These are phyloP conservation scores for Neoaliturus tenellus DNA, from an alignment of 2,888 invertebrate species.

Conservation along the genomic window DNA sequence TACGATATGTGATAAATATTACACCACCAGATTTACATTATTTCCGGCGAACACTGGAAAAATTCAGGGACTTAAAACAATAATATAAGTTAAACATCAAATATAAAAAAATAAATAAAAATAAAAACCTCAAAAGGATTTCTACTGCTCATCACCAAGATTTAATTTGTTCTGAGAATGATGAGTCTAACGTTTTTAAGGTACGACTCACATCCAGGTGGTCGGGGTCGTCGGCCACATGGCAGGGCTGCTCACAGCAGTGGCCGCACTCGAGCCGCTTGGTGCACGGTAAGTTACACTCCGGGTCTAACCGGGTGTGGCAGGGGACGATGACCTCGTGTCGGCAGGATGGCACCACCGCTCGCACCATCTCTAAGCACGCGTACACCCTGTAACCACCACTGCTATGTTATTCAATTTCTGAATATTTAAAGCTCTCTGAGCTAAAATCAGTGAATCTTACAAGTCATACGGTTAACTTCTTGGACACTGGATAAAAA, in stretches of 20 bases:
- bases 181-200: too few relatives aligned
- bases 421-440: too few relatives aligned
- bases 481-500: too few relatives aligned
- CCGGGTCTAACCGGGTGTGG: background rate
- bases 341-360: conserved; percentile 10
- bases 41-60: too few relatives aligned
- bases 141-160: too few relatives aligned
- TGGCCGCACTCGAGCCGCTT: conserved; percentile 77
- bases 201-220: conserved; percentile 30
- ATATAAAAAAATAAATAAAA: background rate
- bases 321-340: conserved; percentile 16
- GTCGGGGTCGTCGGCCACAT: conserved; percentile 73
- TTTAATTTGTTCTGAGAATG: too few relatives aligned
- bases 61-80: too few relatives aligned
- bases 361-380: background rate
- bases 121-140: too few relatives aligned
- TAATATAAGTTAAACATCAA: background rate
- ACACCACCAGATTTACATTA: too few relatives aligned
- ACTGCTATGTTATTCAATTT: conserved; percentile 11
- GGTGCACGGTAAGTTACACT: conserved; percentile 56
- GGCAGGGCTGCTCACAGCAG: conserved; percentile 77
- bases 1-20: too few relatives aligned
- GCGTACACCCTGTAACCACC: background rate
- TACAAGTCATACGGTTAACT: too few relatives aligned
- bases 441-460: too few relatives aligned